Conservation (phyloP, 2,113 vertebrate species). For the Clarias macrocephalus region DNA sequence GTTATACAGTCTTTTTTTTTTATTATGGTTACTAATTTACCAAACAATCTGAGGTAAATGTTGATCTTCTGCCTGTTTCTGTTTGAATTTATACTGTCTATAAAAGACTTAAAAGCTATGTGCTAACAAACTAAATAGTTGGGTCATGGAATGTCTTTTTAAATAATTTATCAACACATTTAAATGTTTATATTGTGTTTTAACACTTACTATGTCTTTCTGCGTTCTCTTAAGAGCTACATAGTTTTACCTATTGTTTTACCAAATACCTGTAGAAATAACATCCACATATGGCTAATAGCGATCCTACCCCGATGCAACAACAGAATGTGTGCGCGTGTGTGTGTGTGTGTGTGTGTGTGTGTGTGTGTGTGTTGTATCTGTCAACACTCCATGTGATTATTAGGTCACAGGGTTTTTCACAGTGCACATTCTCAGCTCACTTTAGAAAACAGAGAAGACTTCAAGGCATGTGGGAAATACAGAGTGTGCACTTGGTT, state of each 20-base stretch:
- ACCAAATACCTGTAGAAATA: background rate
- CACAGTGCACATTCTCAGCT: constrained; percentile 6
- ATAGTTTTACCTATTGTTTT: background rate
- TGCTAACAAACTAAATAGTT: background rate
- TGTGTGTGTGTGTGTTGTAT: constrained; percentile 17
- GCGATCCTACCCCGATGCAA: background rate
- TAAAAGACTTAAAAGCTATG: background rate
- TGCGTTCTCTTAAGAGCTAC: background rate
- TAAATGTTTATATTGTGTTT: background rate
- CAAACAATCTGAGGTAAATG: background rate
- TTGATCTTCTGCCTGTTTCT: background rate
- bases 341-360: background rate
- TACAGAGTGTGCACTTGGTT: constrained; percentile 1
- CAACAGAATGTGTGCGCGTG: background rate
- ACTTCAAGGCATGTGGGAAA: constrained; percentile 2
- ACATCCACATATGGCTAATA: background rate
- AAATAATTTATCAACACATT: background rate
- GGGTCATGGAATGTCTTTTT: background rate
- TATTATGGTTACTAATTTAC: background rate
- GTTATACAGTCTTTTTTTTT: background rate
- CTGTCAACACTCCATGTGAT: constrained; percentile 21
- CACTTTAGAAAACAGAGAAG: background rate
- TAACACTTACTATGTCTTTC: background rate
- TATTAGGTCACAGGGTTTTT: constrained; percentile 6
- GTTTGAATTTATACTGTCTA: background rate